These are phyloP conservation scores for Hemicentrotus pulcherrimus DNA, from an alignment of 35 echinoderm and acorn worm species.

Conservation along the genomic window DNA sequence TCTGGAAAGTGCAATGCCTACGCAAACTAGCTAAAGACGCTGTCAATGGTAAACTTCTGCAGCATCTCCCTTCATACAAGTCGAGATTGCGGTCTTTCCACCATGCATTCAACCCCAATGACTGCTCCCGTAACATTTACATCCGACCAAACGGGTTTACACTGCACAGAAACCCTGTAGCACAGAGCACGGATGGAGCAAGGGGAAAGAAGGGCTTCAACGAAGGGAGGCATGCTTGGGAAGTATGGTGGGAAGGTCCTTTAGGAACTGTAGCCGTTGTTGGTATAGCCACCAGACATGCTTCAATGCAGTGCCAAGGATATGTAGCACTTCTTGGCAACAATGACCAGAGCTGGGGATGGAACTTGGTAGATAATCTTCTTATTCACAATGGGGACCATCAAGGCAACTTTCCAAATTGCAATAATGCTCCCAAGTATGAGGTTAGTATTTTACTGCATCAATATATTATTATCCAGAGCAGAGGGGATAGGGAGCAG, in stretches of 20 bases:
- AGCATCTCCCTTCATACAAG: constrained; percentile 93
- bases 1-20: constrained; percentile 94
- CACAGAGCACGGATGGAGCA: constrained; percentile 99
- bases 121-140: constrained; percentile 94
- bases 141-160: constrained; percentile 95
- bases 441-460: constrained; percentile 72
- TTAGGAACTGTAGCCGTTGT: constrained; percentile 97
- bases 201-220: constrained; percentile 87
- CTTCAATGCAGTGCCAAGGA: constrained; percentile 95
- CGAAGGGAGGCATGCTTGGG: constrained; percentile 89
- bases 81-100: constrained; percentile 84
- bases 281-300: constrained; percentile 91
- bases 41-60: constrained; percentile 85
- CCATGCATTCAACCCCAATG: constrained; percentile 91
- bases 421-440: constrained; percentile 99
- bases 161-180: constrained; percentile 93
- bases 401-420: constrained; percentile 96
- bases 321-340: constrained; percentile 92
- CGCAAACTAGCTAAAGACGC: constrained; percentile 82
- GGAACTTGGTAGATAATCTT: constrained; percentile 99
- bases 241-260: constrained; percentile 99
- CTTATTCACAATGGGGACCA: constrained; percentile 94
- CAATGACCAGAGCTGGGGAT: constrained; percentile 98
- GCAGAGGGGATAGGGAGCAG: too few relatives aligned
- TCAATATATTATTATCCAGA: too few relatives aligned